Conservation (phyloP, 2,113 vertebrate species). For the Zeus faber region DNA sequence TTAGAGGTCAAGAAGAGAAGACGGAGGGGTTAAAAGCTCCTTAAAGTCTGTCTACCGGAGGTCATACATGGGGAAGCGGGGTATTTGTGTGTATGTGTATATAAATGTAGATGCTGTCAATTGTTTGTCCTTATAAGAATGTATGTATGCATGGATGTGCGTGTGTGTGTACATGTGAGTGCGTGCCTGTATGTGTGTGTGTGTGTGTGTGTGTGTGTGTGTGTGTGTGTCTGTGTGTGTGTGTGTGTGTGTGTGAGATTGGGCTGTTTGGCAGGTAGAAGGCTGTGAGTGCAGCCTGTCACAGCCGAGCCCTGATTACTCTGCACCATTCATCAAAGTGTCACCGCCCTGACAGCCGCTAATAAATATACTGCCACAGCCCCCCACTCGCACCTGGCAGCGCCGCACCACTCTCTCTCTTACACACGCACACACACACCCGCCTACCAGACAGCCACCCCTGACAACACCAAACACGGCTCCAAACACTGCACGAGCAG, state of each 20-base stretch:
- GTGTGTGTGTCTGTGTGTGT: slow-evolving; percentile 27
- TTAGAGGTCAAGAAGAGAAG: neutral
- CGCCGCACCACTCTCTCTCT: slow-evolving; percentile 69
- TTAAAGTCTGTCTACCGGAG: no score
- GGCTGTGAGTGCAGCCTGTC: slow-evolving; percentile 93
- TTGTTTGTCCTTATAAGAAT: slow-evolving; percentile 9
- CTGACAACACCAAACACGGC: slow-evolving; percentile 50
- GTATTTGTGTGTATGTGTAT: slow-evolving; percentile 35
- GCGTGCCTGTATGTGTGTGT: neutral
- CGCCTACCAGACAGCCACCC: slow-evolving; percentile 34
- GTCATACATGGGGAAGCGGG: no score
- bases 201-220: slow-evolving; percentile 42
- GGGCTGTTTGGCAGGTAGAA: slow-evolving; percentile 88
- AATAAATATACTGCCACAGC: slow-evolving; percentile 99
- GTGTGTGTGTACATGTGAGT: slow-evolving; percentile 9
- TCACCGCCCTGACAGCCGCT: slow-evolving; percentile 98
- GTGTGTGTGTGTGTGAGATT: slow-evolving; percentile 62
- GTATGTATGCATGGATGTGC: slow-evolving; percentile 16
- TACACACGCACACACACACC: slow-evolving; percentile 30
- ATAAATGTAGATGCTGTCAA: slow-evolving; percentile 25
- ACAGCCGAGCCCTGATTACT: slow-evolving; percentile 93
- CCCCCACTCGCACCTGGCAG: slow-evolving; percentile 94
- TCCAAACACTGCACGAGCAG: slow-evolving; percentile 67
- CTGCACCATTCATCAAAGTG: slow-evolving; percentile 99
- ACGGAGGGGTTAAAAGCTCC: slow-evolving; percentile 33